A percentile compares a stretch with the other conserved stretches of the same genome.
phyloP scores from a whole-genome alignment of 2,888 invertebrate genomes.

The Osmoderma eremita region DNA sequence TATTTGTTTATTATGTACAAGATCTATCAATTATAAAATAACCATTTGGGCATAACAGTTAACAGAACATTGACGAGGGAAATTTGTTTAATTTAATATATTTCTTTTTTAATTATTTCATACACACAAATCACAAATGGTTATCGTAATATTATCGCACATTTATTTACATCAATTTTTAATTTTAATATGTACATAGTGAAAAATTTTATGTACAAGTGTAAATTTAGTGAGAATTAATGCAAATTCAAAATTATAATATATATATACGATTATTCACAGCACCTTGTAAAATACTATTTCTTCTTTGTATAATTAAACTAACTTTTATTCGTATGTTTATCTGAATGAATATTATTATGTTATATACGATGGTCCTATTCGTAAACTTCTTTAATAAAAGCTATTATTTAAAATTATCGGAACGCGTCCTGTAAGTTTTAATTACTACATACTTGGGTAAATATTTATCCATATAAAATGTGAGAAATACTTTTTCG shows the following conservation, averaged over 20 bases:
- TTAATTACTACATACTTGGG: neutral
- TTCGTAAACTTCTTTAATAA: neutral
- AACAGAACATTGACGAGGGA: no score
- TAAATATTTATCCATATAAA: neutral
- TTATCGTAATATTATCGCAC: no score
- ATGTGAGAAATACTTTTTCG: no score
- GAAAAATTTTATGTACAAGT: slow-evolving; percentile 8
- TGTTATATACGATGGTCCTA: neutral
- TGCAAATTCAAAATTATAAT: neutral
- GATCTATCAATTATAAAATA: neutral
- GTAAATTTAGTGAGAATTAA: slow-evolving; percentile 11
- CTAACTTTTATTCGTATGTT: no score
- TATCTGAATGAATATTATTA: no score
- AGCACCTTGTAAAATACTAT: slow-evolving; percentile 44
- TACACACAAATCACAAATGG: no score
- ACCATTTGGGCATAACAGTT: no score
- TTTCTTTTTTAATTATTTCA: no score
- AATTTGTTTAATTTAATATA: no score
- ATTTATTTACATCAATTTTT: no score
- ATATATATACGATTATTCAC: slow-evolving; percentile 42
- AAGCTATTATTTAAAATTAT: neutral
- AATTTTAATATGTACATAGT: slow-evolving; percentile 9
- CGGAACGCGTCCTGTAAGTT: neutral
- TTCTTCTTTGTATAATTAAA: neutral
- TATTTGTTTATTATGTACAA: neutral